Evolutionary conservation across 2,113 vertebrate genomes (phyloP).

Genomic region (Epinephelus moara): DNA sequence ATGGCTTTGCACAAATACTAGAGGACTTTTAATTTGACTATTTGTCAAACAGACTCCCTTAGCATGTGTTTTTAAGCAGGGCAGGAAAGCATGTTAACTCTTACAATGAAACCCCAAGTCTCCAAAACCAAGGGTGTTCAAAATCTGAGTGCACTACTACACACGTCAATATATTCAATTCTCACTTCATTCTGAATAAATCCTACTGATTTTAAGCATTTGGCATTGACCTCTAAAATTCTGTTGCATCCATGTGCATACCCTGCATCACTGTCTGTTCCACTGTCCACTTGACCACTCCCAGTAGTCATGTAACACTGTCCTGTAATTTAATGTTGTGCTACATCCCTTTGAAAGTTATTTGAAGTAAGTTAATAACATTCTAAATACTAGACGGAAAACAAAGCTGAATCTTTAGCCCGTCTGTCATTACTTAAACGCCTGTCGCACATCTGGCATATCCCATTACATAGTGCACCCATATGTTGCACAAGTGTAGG

Average conservation of each 20-base stretch:
- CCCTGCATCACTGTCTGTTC: neutral
- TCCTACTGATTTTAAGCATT: neutral
- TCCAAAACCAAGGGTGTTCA: neutral
- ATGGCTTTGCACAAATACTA: neutral
- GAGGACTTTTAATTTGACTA: neutral
- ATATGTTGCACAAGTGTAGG: slow-evolving; percentile 24
- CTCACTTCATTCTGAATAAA: too few relatives aligned
- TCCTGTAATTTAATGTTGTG: neutral
- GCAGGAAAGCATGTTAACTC: neutral
- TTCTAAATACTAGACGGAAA: neutral
- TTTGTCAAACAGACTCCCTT: neutral
- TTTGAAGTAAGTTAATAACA: neutral
- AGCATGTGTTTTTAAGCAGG: neutral
- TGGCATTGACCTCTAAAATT: neutral
- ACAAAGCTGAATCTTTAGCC: neutral
- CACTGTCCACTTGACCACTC: neutral
- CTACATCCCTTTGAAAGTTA: neutral
- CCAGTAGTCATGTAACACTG: neutral
- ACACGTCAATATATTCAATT: too few relatives aligned
- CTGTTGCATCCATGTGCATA: neutral
- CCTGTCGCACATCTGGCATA: neutral
- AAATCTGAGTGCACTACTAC: neutral
- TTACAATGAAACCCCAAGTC: neutral
- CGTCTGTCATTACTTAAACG: neutral
- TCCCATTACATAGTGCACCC: slow-evolving; percentile 6